phyloP scores from a whole-genome alignment of 1,140 invertebrate species.

The Ladona fulva region DNA sequence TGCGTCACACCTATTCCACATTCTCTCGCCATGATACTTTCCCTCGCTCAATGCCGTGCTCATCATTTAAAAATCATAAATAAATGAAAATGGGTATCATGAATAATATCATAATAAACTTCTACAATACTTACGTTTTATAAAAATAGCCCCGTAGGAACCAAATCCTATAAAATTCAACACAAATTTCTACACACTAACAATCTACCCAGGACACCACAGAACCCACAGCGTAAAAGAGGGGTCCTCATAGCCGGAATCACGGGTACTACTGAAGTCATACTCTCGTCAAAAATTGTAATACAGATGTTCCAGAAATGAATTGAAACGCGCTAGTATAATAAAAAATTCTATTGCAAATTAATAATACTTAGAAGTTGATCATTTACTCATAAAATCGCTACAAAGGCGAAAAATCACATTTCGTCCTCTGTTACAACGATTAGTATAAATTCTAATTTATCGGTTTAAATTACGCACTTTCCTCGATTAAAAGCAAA shows the following conservation, averaged over 20 bases:
- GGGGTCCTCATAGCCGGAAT: neutral
- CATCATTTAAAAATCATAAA: neutral
- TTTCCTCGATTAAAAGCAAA: too few relatives aligned
- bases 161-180: constrained; percentile 2
- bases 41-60: neutral
- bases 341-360: too few relatives aligned
- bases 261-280: neutral
- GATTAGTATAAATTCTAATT: too few relatives aligned
- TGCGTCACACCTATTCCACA: constrained; percentile 2
- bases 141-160: neutral
- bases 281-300: neutral
- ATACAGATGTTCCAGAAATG: too few relatives aligned
- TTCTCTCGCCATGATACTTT: constrained; percentile 1
- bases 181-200: constrained; percentile 5
- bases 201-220: constrained; percentile 1
- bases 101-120: neutral
- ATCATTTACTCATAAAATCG: too few relatives aligned
- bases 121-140: neutral
- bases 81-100: neutral
- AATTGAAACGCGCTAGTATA: too few relatives aligned
- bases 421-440: too few relatives aligned
- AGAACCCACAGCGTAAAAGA: neutral
- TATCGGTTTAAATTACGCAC: too few relatives aligned
- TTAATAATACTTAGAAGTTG: too few relatives aligned
- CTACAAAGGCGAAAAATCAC: too few relatives aligned